A percentile compares a stretch with the other conserved stretches of the same genome.
Conservation (phyloP, 2,888 invertebrate species). For the Clostera curtula region DNA sequence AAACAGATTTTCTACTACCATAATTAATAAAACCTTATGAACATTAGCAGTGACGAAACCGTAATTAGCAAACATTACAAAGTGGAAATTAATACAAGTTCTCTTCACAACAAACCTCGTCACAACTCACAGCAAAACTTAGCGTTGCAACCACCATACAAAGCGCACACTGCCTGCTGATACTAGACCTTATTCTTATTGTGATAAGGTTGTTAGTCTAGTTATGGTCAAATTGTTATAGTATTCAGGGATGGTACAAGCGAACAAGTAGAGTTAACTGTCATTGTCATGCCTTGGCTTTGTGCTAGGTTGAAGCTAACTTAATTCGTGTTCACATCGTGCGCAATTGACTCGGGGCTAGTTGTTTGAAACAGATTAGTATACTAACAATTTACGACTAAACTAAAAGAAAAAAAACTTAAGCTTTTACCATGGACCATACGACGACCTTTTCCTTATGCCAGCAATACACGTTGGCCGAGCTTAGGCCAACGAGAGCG, state of each 20-base stretch:
- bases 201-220: slow-evolving; percentile 13
- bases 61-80: slow-evolving; percentile 35
- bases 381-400: no score
- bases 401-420: no score
- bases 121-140: slow-evolving; percentile 45
- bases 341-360: slow-evolving; percentile 42
- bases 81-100: slow-evolving; percentile 40
- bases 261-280: slow-evolving; percentile 49
- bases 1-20: no score
- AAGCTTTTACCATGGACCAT: no score
- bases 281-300: slow-evolving; percentile 50
- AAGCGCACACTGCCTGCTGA: no score
- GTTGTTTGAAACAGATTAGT: no score
- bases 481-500: no score
- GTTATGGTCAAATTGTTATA: no score
- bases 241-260: slow-evolving; percentile 23
- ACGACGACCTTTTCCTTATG: no score
- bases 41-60: no score
- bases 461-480: no score
- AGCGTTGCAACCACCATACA: slow-evolving; percentile 27
- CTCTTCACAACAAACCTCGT: slow-evolving; percentile 40
- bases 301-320: slow-evolving; percentile 41
- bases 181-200: slow-evolving; percentile 5
- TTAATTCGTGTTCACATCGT: slow-evolving; percentile 42
- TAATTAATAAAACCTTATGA: no score